Evolutionary conservation across 2,888 invertebrate species (phyloP).

Genomic region (Ectropis crepuscularia): DNA sequence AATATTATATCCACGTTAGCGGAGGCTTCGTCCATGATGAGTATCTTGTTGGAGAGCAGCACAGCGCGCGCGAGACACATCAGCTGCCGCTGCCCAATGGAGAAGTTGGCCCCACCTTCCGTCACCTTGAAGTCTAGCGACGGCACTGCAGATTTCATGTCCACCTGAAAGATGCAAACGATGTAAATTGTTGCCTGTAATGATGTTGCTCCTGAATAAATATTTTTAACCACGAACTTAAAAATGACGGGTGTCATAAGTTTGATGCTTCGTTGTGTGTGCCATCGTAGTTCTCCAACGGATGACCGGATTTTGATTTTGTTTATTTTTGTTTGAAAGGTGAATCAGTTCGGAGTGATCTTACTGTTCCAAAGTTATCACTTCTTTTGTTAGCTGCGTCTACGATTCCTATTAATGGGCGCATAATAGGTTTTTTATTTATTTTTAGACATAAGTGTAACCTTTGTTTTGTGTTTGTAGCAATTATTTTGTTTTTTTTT

Average conservation of each 20-base stretch:
- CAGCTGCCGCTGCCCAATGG: slow-evolving; percentile 95
- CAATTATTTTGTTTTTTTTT: no score
- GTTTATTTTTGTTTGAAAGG: no score
- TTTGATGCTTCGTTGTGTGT: no score
- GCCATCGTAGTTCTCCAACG: no score
- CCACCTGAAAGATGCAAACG: slow-evolving; percentile 81
- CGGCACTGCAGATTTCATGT: slow-evolving; percentile 88
- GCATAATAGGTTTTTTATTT: no score
- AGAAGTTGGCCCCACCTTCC: slow-evolving; percentile 92
- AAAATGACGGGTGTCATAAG: not conserved
- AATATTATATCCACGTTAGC: slow-evolving; percentile 98
- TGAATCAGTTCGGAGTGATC: no score
- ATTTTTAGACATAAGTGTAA: no score
- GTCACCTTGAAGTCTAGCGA: slow-evolving; percentile 88
- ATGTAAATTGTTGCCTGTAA: not conserved
- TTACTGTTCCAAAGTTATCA: no score
- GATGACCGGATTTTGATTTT: no score
- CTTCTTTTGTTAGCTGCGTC: no score
- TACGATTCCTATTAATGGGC: no score
- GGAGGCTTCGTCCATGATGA: slow-evolving; percentile 96
- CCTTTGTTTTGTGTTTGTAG: no score
- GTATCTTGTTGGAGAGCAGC: slow-evolving; percentile 91
- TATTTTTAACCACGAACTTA: not conserved
- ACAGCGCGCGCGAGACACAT: slow-evolving; percentile 96
- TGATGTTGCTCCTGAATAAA: not conserved